Conservation (phyloP, 37 sponge, comb jelly and placozoan genomes). For the Amphimedon queenslandica region DNA sequence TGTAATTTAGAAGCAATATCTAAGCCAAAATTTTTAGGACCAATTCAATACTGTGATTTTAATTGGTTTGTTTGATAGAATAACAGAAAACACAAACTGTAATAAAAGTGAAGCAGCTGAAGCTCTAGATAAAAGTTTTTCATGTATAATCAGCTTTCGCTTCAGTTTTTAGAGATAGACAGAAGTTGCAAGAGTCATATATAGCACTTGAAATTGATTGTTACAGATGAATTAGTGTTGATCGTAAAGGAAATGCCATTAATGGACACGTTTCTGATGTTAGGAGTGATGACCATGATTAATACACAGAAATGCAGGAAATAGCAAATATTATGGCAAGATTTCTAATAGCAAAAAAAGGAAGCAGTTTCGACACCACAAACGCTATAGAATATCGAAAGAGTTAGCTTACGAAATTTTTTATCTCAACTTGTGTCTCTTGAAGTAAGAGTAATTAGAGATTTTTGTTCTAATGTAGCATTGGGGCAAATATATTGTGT, state of each 20-base stretch:
- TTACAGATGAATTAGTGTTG: not conserved
- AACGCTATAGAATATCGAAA: constrained; percentile 3
- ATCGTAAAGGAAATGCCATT: constrained; percentile 7
- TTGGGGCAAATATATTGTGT: too few species aligned
- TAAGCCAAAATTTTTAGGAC: too few species aligned
- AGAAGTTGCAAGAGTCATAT: not conserved
- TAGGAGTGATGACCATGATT: constrained; percentile 6
- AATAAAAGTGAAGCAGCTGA: not conserved
- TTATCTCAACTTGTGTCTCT: too few species aligned
- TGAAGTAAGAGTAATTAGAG: too few species aligned
- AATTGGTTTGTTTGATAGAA: too few species aligned
- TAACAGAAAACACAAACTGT: too few species aligned
- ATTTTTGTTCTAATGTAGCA: too few species aligned
- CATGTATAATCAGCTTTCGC: not conserved
- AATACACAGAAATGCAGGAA: constrained; percentile 6
- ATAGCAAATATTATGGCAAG: not conserved
- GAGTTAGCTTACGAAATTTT: constrained; percentile 5
- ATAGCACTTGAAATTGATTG: not conserved
- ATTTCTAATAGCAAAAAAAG: not conserved
- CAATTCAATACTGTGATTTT: too few species aligned
- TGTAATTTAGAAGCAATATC: too few species aligned
- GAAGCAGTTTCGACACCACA: not conserved
- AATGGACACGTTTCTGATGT: constrained; percentile 21
- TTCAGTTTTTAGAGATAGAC: not conserved
- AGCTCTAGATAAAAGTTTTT: not conserved